Percentiles rank a stretch among this genome's conserved stretches.
phyloP scores from a whole-genome alignment of 1,140 invertebrate species.

The Anastrepha ludens region DNA sequence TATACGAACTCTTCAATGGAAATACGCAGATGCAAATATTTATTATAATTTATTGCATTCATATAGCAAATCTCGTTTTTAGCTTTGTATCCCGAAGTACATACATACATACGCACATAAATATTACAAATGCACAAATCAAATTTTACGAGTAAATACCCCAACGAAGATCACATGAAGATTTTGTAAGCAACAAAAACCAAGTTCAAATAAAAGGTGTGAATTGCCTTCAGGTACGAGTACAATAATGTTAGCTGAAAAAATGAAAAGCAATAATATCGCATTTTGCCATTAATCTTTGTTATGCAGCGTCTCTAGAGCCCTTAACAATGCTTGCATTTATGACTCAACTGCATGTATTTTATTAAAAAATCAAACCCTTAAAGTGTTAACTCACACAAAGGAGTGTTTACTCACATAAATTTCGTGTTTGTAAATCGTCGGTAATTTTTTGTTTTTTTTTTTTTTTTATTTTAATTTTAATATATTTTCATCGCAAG shows the following conservation, averaged over 20 bases:
- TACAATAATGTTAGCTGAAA: neutral
- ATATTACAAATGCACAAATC: neutral
- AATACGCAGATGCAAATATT: neutral
- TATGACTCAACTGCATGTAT: too few relatives aligned
- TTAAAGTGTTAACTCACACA: too few relatives aligned
- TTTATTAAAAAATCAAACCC: too few relatives aligned
- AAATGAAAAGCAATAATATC: neutral
- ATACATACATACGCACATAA: neutral
- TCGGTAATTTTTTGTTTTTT: too few relatives aligned
- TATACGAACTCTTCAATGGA: too few relatives aligned
- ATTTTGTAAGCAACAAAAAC: slow-evolving; percentile 6
- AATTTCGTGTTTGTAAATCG: too few relatives aligned
- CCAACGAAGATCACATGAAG: neutral
- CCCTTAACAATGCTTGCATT: neutral
- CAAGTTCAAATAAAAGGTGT: neutral
- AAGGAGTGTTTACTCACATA: too few relatives aligned
- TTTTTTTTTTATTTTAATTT: too few relatives aligned
- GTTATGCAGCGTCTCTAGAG: neutral
- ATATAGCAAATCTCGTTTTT: neutral
- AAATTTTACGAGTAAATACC: neutral
- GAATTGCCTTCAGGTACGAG: neutral
- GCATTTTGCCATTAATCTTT: neutral
- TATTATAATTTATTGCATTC: slow-evolving; percentile 29
- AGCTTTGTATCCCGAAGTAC: neutral
- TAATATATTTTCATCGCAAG: too few relatives aligned